Conservation (phyloP, 2,797 vertebrate genomes). For the Gymnocypris eckloni region DNA sequence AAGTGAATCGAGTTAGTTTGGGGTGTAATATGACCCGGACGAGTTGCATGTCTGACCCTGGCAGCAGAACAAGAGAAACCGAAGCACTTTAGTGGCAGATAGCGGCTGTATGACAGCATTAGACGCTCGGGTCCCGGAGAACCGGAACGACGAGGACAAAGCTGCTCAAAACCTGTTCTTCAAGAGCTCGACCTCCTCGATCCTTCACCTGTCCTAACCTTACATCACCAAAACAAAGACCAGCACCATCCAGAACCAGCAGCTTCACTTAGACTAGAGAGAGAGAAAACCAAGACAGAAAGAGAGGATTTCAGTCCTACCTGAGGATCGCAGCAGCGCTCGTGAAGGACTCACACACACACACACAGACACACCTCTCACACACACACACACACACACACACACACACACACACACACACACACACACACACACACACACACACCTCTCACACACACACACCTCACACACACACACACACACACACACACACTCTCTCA, state of each 20-base stretch:
- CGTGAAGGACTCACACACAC: not conserved
- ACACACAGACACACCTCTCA: no score
- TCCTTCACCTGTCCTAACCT: not conserved
- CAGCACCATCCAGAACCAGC: not conserved
- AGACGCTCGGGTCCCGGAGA: not conserved
- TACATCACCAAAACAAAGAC: not conserved
- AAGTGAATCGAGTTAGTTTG: not conserved
- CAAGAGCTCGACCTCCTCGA: not conserved
- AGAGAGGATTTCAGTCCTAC: not conserved
- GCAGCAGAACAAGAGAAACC: not conserved
- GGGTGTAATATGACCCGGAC: not conserved
- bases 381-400: no score
- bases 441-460: no score
- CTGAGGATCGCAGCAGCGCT: not conserved
- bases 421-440: no score
- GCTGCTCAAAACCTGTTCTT: not conserved
- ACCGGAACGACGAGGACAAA: not conserved
- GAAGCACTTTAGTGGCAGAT: not conserved
- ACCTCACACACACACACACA: no score
- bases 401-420: no score
- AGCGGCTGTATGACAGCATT: not conserved
- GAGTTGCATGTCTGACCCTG: not conserved
- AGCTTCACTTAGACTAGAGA: not conserved
- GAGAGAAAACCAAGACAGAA: not conserved
- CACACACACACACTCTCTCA: no score